These are phyloP conservation scores for Halyomorpha halys DNA, from an alignment of 1,140 invertebrate genomes.

Conservation along the genomic window DNA sequence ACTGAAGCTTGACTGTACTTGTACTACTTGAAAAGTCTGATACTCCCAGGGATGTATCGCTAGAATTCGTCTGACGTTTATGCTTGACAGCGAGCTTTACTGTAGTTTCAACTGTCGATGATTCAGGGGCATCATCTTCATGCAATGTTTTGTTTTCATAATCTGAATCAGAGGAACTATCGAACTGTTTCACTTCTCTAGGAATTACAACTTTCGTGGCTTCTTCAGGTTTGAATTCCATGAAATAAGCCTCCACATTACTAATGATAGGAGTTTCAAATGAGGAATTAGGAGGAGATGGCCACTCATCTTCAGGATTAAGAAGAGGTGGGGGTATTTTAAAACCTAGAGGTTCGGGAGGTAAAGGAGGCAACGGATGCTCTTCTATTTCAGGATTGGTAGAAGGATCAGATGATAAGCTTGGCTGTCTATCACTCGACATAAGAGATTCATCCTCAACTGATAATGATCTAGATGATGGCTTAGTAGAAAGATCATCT, in stretches of 20 bases:
- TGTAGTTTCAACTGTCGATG: constrained; percentile 44
- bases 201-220: constrained; percentile 55
- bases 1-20: constrained; percentile 30
- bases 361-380: constrained; percentile 31
- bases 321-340: constrained; percentile 32
- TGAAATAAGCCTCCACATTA: constrained; percentile 73
- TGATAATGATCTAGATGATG: constrained; percentile 64
- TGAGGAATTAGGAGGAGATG: constrained; percentile 58
- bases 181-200: constrained; percentile 32
- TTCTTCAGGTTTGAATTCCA: constrained; percentile 61
- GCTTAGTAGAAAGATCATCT: constrained; percentile 69
- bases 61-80: constrained; percentile 35
- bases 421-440: constrained; percentile 74
- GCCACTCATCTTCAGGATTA: constrained; percentile 50
- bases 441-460: constrained; percentile 70
- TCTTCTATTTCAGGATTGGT: constrained; percentile 29
- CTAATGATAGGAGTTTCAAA: constrained; percentile 54
- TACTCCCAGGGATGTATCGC: constrained; percentile 65
- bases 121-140: constrained; percentile 38
- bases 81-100: constrained; percentile 55
- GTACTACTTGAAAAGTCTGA: constrained; percentile 66
- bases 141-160: constrained; percentile 40
- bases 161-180: constrained; percentile 29
- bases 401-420: constrained; percentile 68
- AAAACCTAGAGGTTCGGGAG: constrained; percentile 30